Percentiles rank a stretch among this genome's conserved stretches.
Conservation (phyloP, 2,888 invertebrate genomes). For the Tetrapedia diversipes region DNA sequence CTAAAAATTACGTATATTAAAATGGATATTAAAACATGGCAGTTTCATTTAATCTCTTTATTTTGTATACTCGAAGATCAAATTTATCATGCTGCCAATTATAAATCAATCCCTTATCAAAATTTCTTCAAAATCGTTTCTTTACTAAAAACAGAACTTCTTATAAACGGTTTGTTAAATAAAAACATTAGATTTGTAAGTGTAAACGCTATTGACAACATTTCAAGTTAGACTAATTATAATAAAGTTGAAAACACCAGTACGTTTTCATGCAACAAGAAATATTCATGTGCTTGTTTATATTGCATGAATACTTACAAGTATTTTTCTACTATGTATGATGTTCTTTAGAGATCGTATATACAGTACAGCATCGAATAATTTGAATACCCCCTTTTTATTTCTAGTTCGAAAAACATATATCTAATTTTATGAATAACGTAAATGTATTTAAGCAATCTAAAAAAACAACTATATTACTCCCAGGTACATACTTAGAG, state of each 20-base stretch:
- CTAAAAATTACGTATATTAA: slow-evolving; percentile 7
- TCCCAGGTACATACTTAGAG: slow-evolving; percentile 30
- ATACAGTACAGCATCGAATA: neutral
- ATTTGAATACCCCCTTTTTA: neutral
- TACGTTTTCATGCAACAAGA: slow-evolving; percentile 8
- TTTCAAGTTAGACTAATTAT: neutral
- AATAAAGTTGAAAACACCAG: neutral
- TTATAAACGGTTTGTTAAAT: neutral
- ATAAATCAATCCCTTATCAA: neutral
- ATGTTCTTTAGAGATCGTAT: neutral
- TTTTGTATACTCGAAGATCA: neutral
- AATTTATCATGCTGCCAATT: neutral
- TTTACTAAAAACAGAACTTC: neutral
- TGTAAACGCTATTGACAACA: neutral
- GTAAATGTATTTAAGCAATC: slow-evolving; percentile 12
- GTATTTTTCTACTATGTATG: neutral
- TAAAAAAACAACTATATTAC: slow-evolving; percentile 18
- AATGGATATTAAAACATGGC: neutral
- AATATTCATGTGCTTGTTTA: neutral
- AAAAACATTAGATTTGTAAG: slow-evolving; percentile 4
- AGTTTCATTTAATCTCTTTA: slow-evolving; percentile 10
- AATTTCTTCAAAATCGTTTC: neutral
- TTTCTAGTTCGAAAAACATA: neutral
- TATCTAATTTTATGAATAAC: neutral
- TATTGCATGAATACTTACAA: neutral